Evolutionary conservation across 2,797 vertebrate species (phyloP).

Genomic region (Sorex maritimensis): DNA sequence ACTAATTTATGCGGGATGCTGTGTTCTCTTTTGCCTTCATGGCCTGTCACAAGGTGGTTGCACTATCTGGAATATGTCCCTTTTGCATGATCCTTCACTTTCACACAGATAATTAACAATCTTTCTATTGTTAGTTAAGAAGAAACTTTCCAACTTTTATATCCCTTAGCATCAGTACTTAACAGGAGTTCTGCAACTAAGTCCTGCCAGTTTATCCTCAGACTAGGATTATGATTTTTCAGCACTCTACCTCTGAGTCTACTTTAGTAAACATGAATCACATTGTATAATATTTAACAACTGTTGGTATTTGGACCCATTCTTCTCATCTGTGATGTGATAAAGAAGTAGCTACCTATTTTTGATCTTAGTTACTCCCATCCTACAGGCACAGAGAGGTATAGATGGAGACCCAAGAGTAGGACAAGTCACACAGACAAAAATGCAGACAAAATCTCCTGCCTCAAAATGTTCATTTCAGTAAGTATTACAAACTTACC

Average conservation of each 20-base stretch:
- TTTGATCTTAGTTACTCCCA: not conserved
- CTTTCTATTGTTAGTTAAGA: constrained; percentile 8
- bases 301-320: not conserved
- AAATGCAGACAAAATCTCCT: not conserved
- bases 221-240: constrained; percentile 41
- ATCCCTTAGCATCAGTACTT: not conserved
- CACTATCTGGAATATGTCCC: not conserved
- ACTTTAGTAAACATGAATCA: constrained; percentile 30
- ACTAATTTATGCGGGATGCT: not conserved
- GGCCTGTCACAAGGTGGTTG: not conserved
- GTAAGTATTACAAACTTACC: not conserved
- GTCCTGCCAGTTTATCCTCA: not conserved
- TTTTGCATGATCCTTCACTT: not conserved
- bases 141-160: not conserved
- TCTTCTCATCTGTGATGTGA: not conserved
- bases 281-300: not conserved
- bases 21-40: constrained; percentile 13
- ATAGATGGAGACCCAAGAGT: not conserved
- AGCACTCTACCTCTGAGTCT: not conserved
- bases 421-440: not conserved
- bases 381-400: not conserved
- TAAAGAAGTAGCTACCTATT: not conserved
- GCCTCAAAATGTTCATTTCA: constrained; percentile 18
- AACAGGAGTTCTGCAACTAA: not conserved
- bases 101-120: constrained; percentile 26